Conservation (phyloP, 2,113 vertebrate genomes). For the Sprattus sprattus region DNA sequence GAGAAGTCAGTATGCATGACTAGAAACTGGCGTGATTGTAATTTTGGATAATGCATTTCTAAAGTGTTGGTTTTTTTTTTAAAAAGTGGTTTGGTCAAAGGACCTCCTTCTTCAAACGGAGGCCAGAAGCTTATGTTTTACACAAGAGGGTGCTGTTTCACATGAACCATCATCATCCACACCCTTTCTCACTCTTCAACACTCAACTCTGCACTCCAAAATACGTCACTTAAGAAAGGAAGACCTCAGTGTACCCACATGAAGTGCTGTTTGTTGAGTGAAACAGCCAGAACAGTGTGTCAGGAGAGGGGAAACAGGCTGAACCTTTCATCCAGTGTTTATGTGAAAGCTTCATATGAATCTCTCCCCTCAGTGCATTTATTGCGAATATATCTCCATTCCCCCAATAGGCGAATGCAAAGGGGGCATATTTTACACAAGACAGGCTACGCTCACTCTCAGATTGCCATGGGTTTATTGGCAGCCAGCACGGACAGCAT, state of each 20-base stretch:
- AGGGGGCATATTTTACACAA: constrained; percentile 52
- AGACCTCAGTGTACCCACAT: constrained; percentile 25
- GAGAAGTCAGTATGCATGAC: neutral
- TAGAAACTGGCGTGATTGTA: neutral
- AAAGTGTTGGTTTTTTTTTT: too few species aligned
- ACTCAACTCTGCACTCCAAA: neutral
- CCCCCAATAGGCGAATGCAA: constrained; percentile 38
- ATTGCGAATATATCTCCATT: constrained; percentile 31
- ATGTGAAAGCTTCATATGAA: constrained; percentile 51
- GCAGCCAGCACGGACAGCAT: constrained; percentile 55
- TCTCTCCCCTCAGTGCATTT: constrained; percentile 38
- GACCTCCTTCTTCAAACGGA: neutral
- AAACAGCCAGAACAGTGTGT: neutral
- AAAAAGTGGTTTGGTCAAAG: neutral
- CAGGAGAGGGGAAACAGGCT: constrained; percentile 27
- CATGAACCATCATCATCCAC: neutral
- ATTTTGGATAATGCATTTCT: too few species aligned
- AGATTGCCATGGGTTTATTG: constrained; percentile 75
- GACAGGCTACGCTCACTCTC: constrained; percentile 42
- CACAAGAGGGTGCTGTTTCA: constrained; percentile 9
- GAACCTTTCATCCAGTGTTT: constrained; percentile 31
- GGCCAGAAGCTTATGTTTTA: neutral
- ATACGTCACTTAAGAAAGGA: neutral
- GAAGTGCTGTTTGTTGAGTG: neutral
- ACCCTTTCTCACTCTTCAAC: neutral